Percentiles rank a stretch among this genome's conserved stretches.
Conservation (phyloP, 2,888 invertebrate genomes). For the Drosophila monieri region DNA sequence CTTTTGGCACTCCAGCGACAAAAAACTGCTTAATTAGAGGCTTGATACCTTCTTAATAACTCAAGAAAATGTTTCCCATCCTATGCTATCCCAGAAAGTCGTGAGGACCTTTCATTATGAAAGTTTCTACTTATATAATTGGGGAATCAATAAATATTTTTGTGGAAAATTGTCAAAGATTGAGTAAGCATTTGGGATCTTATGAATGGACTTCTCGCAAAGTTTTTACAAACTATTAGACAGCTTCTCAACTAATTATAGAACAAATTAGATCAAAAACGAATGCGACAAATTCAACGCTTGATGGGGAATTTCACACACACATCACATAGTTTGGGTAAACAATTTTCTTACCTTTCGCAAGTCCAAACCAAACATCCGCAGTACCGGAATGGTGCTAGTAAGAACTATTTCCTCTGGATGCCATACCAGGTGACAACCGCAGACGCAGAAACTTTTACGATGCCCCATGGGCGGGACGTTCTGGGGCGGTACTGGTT, state of each 20-base stretch:
- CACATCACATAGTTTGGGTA: conserved; percentile 9
- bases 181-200: background rate
- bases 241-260: background rate
- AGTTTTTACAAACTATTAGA: background rate
- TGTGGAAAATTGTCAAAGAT: too few relatives aligned
- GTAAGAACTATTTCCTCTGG: conserved; percentile 23
- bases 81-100: background rate
- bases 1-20: conserved; percentile 52
- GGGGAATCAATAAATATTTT: too few relatives aligned
- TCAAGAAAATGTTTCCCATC: background rate
- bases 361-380: conserved; percentile 68
- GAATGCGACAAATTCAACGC: conserved; percentile 58
- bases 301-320: conserved; percentile 44
- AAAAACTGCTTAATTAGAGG: conserved; percentile 66
- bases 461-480: conserved; percentile 24
- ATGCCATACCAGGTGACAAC: conserved; percentile 35
- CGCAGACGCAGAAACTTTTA: conserved; percentile 28
- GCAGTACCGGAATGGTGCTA: conserved; percentile 39
- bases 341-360: conserved; percentile 56
- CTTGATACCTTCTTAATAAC: conserved; percentile 9
- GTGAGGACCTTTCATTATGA: background rate
- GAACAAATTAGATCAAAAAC: conserved; percentile 20
- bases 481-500: conserved; percentile 6
- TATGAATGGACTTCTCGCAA: background rate
- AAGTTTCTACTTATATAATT: too few relatives aligned